Evolutionary conservation across 2,113 vertebrate genomes (phyloP).

Genomic region (Cololabis saira): DNA sequence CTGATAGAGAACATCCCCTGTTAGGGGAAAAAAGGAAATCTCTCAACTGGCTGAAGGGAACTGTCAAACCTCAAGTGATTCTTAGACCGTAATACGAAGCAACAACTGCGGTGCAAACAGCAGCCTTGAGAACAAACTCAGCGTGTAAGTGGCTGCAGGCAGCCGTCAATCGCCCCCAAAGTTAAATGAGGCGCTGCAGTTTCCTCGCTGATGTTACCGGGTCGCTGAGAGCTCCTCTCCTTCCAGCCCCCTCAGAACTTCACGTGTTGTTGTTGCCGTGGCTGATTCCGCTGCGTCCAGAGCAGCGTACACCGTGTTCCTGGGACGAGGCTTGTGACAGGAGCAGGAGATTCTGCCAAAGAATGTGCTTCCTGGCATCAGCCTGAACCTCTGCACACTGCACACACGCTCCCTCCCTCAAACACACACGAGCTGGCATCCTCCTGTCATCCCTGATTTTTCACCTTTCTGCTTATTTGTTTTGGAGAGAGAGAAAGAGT

Average conservation of each 20-base stretch:
- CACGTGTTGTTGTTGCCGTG: not conserved
- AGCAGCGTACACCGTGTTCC: constrained; percentile 68
- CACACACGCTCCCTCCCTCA: constrained; percentile 1
- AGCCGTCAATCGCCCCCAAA: constrained; percentile 1
- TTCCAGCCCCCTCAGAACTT: constrained; percentile 8
- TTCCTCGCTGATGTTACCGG: constrained; percentile 41
- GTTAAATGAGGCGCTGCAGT: constrained; percentile 20
- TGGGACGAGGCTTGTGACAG: constrained; percentile 45
- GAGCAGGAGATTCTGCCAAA: constrained; percentile 56
- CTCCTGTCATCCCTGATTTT: not conserved
- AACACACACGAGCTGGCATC: not conserved
- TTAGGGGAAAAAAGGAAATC: constrained; percentile 7
- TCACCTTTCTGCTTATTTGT: constrained; percentile 6
- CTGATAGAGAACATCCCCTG: constrained; percentile 13
- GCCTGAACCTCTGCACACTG: constrained; percentile 9
- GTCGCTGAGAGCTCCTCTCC: not conserved
- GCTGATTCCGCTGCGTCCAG: constrained; percentile 43
- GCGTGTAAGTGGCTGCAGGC: constrained; percentile 10
- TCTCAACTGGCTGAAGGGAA: constrained; percentile 16
- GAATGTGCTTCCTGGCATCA: constrained; percentile 64
- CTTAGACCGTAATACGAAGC: constrained; percentile 14
- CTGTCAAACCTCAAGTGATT: constrained; percentile 12
- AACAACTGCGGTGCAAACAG: constrained; percentile 2
- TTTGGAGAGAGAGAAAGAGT: not conserved
- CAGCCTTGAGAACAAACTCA: constrained; percentile 13